These are phyloP conservation scores for Pseudomugil tenellus DNA, from an alignment of 2,797 vertebrate genomes.

Conservation along the genomic window DNA sequence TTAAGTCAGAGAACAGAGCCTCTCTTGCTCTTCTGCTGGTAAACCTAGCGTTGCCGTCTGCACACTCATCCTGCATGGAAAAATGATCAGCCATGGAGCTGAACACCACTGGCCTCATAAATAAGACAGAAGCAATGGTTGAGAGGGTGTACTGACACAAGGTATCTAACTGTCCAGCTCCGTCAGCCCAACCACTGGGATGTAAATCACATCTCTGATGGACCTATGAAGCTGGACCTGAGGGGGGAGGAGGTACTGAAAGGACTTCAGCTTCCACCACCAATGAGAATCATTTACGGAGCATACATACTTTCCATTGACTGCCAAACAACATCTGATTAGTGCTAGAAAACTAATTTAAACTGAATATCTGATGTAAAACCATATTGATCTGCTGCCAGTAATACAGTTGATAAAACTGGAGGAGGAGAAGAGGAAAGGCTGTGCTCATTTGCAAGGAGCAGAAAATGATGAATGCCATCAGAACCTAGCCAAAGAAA, in stretches of 20 bases:
- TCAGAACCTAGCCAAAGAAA: constrained; percentile 46
- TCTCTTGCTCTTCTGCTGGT: constrained; percentile 8
- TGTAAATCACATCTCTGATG: constrained; percentile 74
- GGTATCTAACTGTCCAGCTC: constrained; percentile 72
- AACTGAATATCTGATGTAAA: constrained; percentile 31
- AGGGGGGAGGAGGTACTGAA: constrained; percentile 33
- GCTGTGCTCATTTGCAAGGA: constrained; percentile 53
- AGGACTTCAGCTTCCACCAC: constrained; percentile 31
- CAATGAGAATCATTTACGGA: constrained; percentile 20
- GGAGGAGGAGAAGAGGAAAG: constrained; percentile 40
- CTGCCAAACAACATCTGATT: constrained; percentile 35
- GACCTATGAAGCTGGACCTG: constrained; percentile 27
- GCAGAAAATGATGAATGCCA: constrained; percentile 16
- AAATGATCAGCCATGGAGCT: constrained; percentile 81
- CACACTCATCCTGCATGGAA: constrained; percentile 76
- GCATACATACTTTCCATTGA: constrained; percentile 10
- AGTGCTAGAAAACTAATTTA: constrained; percentile 38
- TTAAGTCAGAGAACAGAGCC: constrained; percentile 21
- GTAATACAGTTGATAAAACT: constrained; percentile 44
- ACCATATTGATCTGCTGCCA: constrained; percentile 23
- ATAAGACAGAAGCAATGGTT: constrained; percentile 79
- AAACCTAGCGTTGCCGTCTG: constrained; percentile 29
- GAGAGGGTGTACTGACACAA: constrained; percentile 79
- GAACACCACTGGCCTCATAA: constrained; percentile 77
- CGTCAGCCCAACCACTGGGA: constrained; percentile 43